Percentiles rank a stretch among this genome's conserved stretches.
These are phyloP conservation scores for Aurelia coerulea DNA, from an alignment of 30 jellyfish, hydroid and myxozoan species.

Conservation along the genomic window DNA sequence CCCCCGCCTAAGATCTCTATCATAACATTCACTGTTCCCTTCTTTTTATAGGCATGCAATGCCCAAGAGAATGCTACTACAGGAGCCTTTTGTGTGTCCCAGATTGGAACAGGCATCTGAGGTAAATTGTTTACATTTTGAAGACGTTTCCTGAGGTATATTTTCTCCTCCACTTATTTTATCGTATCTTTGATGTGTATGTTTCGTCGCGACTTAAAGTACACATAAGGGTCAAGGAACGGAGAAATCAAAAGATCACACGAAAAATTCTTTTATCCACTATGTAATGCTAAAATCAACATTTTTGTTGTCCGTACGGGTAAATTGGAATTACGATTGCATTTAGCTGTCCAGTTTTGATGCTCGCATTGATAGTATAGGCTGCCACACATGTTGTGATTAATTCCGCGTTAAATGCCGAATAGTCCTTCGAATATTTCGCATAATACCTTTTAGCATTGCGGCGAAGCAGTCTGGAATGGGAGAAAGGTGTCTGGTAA, in stretches of 20 bases:
- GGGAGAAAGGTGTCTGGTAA: too few relatives aligned
- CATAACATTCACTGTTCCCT: too few relatives aligned
- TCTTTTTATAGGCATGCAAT: too few relatives aligned
- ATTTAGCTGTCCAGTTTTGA: background rate
- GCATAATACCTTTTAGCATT: too few relatives aligned
- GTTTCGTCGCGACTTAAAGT: constrained; percentile 48
- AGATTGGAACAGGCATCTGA: too few relatives aligned
- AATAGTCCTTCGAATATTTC: too few relatives aligned
- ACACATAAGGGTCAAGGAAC: constrained; percentile 19
- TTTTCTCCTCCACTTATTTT: background rate
- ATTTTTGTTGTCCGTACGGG: background rate
- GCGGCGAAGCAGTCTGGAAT: too few relatives aligned
- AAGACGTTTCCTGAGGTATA: too few relatives aligned
- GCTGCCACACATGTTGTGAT: background rate
- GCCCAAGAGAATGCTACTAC: too few relatives aligned
- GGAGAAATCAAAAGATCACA: constrained; percentile 38
- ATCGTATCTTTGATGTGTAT: constrained; percentile 11
- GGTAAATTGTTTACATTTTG: too few relatives aligned
- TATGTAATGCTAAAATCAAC: constrained; percentile 14
- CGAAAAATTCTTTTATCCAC: constrained; percentile 24
- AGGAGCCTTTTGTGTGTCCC: too few relatives aligned
- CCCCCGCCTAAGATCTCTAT: too few relatives aligned
- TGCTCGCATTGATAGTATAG: background rate
- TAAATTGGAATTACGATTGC: constrained; percentile 3
- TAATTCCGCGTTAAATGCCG: background rate